Evolutionary conservation across 2,113 vertebrate genomes (phyloP).

Genomic region (Corapipo altera): DNA sequence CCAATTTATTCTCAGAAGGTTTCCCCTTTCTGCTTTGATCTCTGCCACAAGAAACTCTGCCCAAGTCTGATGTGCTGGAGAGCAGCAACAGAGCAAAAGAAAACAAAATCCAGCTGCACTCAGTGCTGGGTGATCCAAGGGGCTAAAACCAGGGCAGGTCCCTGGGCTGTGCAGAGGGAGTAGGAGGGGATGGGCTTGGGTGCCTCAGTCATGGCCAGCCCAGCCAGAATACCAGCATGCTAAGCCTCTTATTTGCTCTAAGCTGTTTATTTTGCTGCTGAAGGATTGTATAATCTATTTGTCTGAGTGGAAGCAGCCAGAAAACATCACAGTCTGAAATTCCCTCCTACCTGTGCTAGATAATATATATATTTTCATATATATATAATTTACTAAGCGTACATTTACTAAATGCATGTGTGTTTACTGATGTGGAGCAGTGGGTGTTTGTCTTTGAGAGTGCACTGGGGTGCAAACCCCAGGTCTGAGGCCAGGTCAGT

Average conservation of each 20-base stretch:
- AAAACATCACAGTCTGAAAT: neutral
- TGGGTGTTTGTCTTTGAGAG: neutral
- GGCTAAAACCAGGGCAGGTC: neutral
- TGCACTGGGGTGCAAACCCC: neutral
- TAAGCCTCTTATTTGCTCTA: constrained; percentile 13
- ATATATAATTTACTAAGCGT: neutral
- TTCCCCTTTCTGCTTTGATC: neutral
- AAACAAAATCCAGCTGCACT: neutral
- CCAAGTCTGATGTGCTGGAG: neutral
- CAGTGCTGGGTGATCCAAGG: neutral
- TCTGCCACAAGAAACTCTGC: neutral
- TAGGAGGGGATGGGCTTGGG: neutral
- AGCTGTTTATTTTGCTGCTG: constrained; percentile 49
- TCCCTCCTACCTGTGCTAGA: neutral
- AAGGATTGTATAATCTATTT: neutral
- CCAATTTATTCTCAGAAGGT: neutral
- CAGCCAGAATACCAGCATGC: neutral
- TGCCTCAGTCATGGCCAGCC: neutral
- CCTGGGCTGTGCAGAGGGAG: neutral
- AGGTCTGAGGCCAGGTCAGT: neutral
- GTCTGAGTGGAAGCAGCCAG: neutral
- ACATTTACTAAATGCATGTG: neutral
- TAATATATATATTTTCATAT: neutral
- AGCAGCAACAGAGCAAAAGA: neutral
- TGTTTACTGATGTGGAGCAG: neutral